Percentiles rank a stretch among this genome's conserved stretches.
These are phyloP conservation scores for Glyphotaelius pellucidus DNA, from an alignment of 2,888 invertebrate genomes.

Conservation along the genomic window DNA sequence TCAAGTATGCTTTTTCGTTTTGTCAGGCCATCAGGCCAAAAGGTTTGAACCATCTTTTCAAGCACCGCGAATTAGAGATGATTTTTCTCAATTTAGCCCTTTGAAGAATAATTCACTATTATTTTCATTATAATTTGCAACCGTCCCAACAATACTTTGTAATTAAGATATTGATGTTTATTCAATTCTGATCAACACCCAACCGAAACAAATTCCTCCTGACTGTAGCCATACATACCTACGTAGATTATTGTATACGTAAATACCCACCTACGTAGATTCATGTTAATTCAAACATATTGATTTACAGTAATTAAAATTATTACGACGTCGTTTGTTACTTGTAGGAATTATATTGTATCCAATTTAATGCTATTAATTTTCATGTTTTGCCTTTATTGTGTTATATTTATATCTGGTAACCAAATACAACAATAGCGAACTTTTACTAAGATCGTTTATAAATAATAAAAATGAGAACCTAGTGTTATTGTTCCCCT, in stretches of 20 bases:
- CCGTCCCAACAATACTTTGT: background rate
- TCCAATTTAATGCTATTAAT: background rate
- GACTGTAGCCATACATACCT: background rate
- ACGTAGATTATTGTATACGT: too few species aligned
- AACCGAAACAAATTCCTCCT: background rate
- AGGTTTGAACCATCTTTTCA: too few species aligned
- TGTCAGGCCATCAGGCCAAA: too few species aligned
- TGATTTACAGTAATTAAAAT: background rate
- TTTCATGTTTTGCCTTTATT: background rate
- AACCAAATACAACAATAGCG: background rate
- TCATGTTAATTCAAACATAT: background rate
- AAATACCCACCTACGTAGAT: background rate
- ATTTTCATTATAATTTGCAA: background rate
- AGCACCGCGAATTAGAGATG: too few species aligned
- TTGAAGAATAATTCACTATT: too few species aligned
- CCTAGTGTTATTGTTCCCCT: too few species aligned
- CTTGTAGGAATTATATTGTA: background rate
- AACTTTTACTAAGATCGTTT: background rate
- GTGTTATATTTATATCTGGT: background rate
- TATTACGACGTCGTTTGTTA: background rate
- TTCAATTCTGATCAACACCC: background rate
- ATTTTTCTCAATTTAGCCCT: too few species aligned
- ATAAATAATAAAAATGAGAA: background rate
- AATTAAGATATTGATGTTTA: background rate
- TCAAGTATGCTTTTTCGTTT: too few species aligned